Percentiles rank a stretch among this genome's conserved stretches.
Evolutionary conservation across 2,113 vertebrate genomes (phyloP).

Genomic region (Glareola pratincola): DNA sequence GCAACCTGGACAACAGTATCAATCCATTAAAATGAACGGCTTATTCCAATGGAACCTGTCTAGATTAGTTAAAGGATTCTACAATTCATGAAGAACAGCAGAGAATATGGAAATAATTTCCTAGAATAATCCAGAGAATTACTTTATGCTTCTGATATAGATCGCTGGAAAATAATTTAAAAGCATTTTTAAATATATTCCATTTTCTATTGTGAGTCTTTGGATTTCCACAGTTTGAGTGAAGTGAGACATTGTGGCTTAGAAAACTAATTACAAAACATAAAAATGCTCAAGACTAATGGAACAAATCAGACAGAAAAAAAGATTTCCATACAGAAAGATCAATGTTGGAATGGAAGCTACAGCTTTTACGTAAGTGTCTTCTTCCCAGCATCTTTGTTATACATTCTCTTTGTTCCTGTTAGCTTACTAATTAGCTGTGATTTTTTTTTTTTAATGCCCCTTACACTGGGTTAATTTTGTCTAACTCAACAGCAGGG

Average conservation of each 20-base stretch:
- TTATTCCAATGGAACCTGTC: slow-evolving; percentile 42
- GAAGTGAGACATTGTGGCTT: slow-evolving; percentile 72
- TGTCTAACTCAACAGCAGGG: slow-evolving; percentile 84
- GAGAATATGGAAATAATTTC: slow-evolving; percentile 74
- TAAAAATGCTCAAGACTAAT: slow-evolving; percentile 74
- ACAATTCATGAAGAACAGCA: slow-evolving; percentile 55
- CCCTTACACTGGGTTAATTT: slow-evolving; percentile 82
- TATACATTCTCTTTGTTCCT: slow-evolving; percentile 79
- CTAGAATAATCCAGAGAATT: slow-evolving; percentile 77
- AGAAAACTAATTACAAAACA: slow-evolving; percentile 82
- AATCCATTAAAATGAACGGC: slow-evolving; percentile 60
- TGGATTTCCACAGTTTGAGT: slow-evolving; percentile 78
- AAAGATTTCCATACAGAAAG: slow-evolving; percentile 53
- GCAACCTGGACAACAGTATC: slow-evolving; percentile 60
- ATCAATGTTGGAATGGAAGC: slow-evolving; percentile 33
- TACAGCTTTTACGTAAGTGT: slow-evolving; percentile 49
- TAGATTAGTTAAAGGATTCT: slow-evolving; percentile 69
- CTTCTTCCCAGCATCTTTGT: slow-evolving; percentile 71
- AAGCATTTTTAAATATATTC: slow-evolving; percentile 79
- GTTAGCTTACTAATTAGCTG: slow-evolving; percentile 80
- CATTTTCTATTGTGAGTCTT: slow-evolving; percentile 81
- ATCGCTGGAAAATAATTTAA: slow-evolving; percentile 84
- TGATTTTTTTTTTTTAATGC: slow-evolving; percentile 75
- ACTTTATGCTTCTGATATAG: slow-evolving; percentile 75
- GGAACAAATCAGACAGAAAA: slow-evolving; percentile 69